Base-by-base conservation (phyloP, 2,888 invertebrate genomes). In the Argyresthia goedartella region DNA sequence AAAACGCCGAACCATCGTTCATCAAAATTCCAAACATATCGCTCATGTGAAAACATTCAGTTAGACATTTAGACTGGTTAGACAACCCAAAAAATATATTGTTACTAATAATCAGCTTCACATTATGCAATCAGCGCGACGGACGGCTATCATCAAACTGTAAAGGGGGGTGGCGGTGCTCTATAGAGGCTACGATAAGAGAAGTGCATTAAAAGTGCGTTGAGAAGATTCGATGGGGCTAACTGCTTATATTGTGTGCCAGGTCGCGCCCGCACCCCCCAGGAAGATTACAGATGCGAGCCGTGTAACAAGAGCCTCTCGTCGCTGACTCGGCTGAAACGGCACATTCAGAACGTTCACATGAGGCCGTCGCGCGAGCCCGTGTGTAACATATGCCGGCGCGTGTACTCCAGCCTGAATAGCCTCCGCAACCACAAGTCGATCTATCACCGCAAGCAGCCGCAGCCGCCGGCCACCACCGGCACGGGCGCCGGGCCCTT, bases 341-440 rank as follows among this genome's bases (percentile, higher is more conserved):
- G 95, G 72, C 95, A 95, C 89, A 95, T 94, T 88, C 95, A 95
- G 89, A 95, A 95, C 88, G 95, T 95, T 71, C 95, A 95, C 89
- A 94, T 94, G 92, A 90, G 94, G 72, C 95, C 95, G 69, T 93
- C 94, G 79, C 91, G 95, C 88, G 94, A 94, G 88, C 95, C 95
- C 63, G 94, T 95, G 77, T 95, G 95, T 90, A 95, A 94, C 89
- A 94, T 95, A 79, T 95, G 95, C 90, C 94, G 95, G 85, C 92
- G 95, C 76, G 95, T 95, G 67, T 95, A 95, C 89, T 94, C 95
- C 89, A 95, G 95, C 76, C 90, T 95, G 72, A 95, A 95, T 89
- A 95, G 94, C 78, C 90, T 95, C 72, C 90, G 95, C 81, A 95
- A 95, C 89, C 95, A 95, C 90, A 95, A 95, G 91, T 95, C 95